A percentile compares a stretch with the other conserved stretches of the same genome.
These are phyloP conservation scores for Tokudaia tokunoshimensis DNA, from an alignment of 2,797 vertebrate species.

Conservation along the genomic window DNA sequence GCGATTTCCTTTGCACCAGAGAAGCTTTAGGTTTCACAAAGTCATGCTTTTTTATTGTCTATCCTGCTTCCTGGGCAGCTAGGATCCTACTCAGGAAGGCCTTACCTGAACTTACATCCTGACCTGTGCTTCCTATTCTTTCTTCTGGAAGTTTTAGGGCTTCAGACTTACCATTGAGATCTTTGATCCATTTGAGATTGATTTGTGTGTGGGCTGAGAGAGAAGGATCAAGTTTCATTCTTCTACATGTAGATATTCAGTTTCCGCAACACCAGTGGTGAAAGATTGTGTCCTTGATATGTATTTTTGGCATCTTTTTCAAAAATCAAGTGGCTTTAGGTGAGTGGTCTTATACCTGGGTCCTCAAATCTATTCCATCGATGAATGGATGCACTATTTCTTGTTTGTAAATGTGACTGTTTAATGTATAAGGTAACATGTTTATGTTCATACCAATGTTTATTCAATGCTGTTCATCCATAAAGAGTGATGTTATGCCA, in stretches of 20 bases:
- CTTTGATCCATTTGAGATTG: background rate
- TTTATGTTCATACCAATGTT: background rate
- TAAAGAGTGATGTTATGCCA: background rate
- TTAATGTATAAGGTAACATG: background rate
- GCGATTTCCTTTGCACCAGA: background rate
- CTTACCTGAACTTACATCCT: background rate
- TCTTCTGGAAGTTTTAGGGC: background rate
- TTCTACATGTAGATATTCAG: background rate
- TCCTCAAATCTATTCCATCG: background rate
- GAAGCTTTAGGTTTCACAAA: background rate
- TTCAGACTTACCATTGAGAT: background rate
- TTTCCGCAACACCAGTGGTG: accelerated
- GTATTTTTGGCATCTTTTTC: background rate
- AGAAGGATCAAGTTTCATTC: background rate
- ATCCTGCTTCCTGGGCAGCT: background rate
- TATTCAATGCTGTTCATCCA: background rate
- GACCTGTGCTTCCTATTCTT: background rate
- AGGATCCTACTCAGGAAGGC: background rate
- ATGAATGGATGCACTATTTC: background rate
- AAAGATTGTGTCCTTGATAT: background rate
- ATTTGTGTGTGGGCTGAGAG: background rate
- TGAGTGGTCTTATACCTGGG: background rate
- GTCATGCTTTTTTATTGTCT: background rate
- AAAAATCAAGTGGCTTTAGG: background rate
- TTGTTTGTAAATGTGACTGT: background rate